Percentiles rank a stretch among this genome's conserved stretches.
Evolutionary conservation across 2,888 invertebrate genomes (phyloP).

Genomic region (Ganaspis brasiliensis): DNA sequence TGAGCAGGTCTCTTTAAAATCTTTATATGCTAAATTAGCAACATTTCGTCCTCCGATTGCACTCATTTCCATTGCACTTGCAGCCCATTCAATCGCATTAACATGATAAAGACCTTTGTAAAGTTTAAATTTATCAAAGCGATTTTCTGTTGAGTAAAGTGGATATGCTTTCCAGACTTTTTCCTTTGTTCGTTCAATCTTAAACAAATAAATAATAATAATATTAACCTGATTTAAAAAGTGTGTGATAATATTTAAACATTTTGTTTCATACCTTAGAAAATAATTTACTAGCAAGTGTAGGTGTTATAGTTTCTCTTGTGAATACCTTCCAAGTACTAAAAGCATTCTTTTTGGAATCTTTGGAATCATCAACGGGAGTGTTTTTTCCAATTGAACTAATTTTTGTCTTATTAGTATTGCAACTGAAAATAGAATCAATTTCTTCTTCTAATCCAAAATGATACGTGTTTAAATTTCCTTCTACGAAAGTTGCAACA

Average conservation of each 20-base stretch:
- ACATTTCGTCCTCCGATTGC: constrained; percentile 84
- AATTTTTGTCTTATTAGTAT: constrained; percentile 77
- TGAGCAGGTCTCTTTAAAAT: constrained; percentile 63
- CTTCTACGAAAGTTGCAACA: constrained; percentile 83
- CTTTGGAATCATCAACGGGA: constrained; percentile 71
- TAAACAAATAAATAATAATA: too few relatives aligned
- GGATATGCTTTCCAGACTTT: constrained; percentile 84
- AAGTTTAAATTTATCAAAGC: constrained; percentile 81
- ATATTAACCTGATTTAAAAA: too few relatives aligned
- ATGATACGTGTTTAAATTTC: constrained; percentile 79
- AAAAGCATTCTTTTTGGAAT: constrained; percentile 61
- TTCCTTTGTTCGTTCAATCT: constrained; percentile 73
- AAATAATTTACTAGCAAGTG: constrained; percentile 81
- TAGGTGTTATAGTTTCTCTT: constrained; percentile 78
- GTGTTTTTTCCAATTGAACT: constrained; percentile 80
- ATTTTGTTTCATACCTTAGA: constrained; percentile 65
- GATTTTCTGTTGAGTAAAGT: constrained; percentile 77
- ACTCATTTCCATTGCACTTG: constrained; percentile 87
- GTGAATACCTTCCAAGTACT: constrained; percentile 85
- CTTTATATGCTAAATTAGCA: constrained; percentile 82
- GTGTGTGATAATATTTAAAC: too few relatives aligned
- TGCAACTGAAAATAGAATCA: constrained; percentile 80
- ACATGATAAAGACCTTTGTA: constrained; percentile 83
- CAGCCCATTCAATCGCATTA: constrained; percentile 85
- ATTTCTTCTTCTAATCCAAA: constrained; percentile 78